These are phyloP conservation scores for Diglossa brunneiventris DNA, from an alignment of 2,113 vertebrate genomes.

Conservation along the genomic window DNA sequence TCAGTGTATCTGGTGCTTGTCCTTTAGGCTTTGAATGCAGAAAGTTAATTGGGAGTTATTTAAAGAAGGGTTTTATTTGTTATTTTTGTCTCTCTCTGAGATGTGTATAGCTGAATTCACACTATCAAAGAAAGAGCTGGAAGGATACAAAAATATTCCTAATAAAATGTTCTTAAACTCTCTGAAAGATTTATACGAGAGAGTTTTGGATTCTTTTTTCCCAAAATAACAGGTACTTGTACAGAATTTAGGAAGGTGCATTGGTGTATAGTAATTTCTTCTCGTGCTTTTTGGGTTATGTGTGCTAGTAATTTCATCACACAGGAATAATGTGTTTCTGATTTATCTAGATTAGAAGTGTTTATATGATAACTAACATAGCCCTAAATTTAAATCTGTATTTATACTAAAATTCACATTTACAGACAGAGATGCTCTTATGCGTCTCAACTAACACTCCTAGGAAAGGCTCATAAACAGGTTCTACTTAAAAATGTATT, in stretches of 20 bases:
- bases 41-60: neutral
- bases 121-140: neutral
- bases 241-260: neutral
- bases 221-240: neutral
- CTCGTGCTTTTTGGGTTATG: neutral
- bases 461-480: neutral
- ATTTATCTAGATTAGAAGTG: neutral
- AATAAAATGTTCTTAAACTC: neutral
- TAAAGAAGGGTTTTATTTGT: neutral
- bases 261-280: neutral
- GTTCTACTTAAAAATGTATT: neutral
- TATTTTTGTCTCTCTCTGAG: neutral
- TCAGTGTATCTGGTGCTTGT: neutral
- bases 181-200: neutral
- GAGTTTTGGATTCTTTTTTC: neutral
- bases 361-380: neutral
- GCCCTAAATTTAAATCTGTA: neutral
- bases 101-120: neutral
- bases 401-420: neutral
- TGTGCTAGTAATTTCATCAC: neutral
- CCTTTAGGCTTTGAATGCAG: neutral
- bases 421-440: neutral
- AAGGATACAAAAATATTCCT: neutral
- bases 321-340: neutral
- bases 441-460: neutral